phyloP scores from a whole-genome alignment of 2,113 vertebrate species.

The Lichenostomus cassidix region DNA sequence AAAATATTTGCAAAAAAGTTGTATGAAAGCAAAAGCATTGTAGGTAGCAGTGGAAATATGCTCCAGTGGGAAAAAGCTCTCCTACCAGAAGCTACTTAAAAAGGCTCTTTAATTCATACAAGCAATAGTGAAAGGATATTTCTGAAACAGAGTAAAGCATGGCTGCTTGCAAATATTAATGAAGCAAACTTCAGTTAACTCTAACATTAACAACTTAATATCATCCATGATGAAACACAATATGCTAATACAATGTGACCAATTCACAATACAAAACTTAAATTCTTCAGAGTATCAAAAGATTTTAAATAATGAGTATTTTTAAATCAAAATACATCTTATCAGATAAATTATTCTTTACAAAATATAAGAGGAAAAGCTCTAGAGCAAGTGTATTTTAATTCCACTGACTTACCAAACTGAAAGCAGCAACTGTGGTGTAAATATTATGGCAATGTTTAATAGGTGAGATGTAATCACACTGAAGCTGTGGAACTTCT shows the following conservation, averaged over 20 bases:
- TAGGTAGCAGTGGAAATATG: not conserved
- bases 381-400: not conserved
- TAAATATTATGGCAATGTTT: not conserved
- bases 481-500: not conserved
- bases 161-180: not conserved
- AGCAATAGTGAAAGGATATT: not conserved
- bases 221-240: not conserved
- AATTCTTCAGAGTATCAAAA: not conserved
- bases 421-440: not conserved
- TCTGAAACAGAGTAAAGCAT: not conserved
- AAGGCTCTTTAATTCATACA: not conserved
- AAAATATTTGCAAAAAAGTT: not conserved
- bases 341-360: not conserved
- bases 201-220: not conserved
- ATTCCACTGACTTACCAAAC: not conserved
- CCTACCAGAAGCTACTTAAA: not conserved
- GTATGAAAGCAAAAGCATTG: not conserved
- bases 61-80: not conserved
- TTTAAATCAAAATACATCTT: not conserved
- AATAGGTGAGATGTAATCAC: not conserved
- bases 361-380: not conserved
- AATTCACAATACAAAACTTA: not conserved
- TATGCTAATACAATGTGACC: not conserved
- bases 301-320: not conserved
- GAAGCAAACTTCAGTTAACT: not conserved